phyloP scores from a whole-genome alignment of 2,888 invertebrate species.

The Leucozona laternaria region DNA sequence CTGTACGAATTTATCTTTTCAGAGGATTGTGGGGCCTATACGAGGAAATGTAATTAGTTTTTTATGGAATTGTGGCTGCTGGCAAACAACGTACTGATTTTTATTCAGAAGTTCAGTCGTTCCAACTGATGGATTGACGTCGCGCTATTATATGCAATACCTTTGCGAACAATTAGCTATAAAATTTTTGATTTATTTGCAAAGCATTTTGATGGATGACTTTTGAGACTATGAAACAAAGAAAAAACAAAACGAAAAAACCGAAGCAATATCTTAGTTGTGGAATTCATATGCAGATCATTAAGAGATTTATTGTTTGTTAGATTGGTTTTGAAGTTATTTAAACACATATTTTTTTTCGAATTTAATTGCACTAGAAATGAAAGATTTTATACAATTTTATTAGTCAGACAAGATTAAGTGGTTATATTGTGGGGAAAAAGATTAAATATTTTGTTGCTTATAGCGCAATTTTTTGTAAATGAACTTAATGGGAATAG shows the following conservation, averaged over 20 bases:
- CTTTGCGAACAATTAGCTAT: slow-evolving; percentile 21
- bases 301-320: slow-evolving; percentile 39
- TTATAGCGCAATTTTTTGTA: too few species aligned
- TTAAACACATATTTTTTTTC: background rate
- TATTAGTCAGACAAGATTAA: slow-evolving; percentile 31
- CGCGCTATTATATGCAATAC: slow-evolving; percentile 6
- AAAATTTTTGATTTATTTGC: slow-evolving; percentile 33
- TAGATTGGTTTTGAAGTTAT: slow-evolving; percentile 13
- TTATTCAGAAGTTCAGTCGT: slow-evolving; percentile 18
- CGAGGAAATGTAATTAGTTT: slow-evolving; percentile 22
- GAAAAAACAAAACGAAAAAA: slow-evolving; percentile 19
- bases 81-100: background rate
- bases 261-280: background rate
- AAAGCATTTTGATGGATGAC: slow-evolving; percentile 27
- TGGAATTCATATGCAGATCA: slow-evolving; percentile 30
- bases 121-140: background rate
- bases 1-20: slow-evolving; percentile 6
- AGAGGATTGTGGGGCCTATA: background rate
- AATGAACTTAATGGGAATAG: too few species aligned
- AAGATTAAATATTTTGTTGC: background rate
- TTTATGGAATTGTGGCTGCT: background rate
- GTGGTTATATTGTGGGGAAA: background rate
- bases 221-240: background rate
- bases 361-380: background rate
- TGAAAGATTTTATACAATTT: slow-evolving; percentile 12